These are phyloP conservation scores for Micropoecilia bifurca DNA, from an alignment of 2,797 vertebrate species.

Conservation along the genomic window DNA sequence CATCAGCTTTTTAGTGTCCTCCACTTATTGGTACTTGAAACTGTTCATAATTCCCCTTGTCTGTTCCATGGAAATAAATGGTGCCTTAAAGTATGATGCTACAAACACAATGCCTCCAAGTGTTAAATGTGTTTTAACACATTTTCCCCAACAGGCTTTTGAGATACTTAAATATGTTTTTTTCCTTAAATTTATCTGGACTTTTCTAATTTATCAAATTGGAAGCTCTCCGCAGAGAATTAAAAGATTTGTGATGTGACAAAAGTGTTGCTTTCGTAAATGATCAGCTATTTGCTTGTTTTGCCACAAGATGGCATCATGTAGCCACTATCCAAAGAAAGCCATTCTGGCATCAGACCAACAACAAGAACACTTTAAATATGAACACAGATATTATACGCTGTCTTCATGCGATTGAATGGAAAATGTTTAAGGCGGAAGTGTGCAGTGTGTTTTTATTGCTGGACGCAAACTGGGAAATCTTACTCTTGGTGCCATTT, in stretches of 20 bases:
- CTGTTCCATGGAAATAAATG: not conserved
- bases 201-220: not conserved
- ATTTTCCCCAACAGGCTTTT: not conserved
- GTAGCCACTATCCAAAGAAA: not conserved
- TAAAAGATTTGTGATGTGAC: not conserved
- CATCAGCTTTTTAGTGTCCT: not conserved
- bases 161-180: not conserved
- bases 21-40: not conserved
- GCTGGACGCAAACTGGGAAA: not conserved
- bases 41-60: not conserved
- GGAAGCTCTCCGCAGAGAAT: not conserved
- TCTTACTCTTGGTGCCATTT: not conserved
- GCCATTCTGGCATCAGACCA: not conserved
- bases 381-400: not conserved
- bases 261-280: not conserved
- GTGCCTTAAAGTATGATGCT: not conserved
- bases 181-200: not conserved
- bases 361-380: not conserved
- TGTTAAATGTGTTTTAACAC: not conserved
- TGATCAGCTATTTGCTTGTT: not conserved
- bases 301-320: conserved; percentile 70
- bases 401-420: not conserved
- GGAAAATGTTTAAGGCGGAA: not conserved
- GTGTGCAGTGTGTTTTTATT: not conserved
- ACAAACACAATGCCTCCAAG: not conserved